These are phyloP conservation scores for Atractosteus spatula DNA, from an alignment of 2,113 vertebrate species.

Conservation along the genomic window DNA sequence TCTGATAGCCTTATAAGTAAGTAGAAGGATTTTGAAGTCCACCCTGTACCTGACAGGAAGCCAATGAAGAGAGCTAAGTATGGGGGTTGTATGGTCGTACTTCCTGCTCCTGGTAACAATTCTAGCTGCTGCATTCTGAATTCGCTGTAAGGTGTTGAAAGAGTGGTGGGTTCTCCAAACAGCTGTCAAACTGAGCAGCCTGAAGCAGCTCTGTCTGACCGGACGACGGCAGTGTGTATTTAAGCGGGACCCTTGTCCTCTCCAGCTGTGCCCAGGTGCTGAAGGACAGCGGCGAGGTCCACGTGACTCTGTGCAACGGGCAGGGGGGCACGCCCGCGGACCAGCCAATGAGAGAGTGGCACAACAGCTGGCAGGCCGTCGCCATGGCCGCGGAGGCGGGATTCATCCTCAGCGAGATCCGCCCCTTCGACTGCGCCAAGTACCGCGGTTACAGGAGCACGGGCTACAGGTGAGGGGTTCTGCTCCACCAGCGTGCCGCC, in stretches of 20 bases:
- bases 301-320: slow-evolving; percentile 84
- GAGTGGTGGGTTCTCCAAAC: no score
- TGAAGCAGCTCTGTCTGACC: no score
- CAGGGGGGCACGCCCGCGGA: slow-evolving; percentile 91
- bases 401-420: slow-evolving; percentile 75
- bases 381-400: slow-evolving; percentile 84
- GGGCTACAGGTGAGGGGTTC: slow-evolving; percentile 82
- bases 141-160: no score
- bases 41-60: no score
- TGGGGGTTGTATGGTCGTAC: no score
- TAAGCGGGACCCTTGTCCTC: background rate
- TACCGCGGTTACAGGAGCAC: slow-evolving; percentile 80
- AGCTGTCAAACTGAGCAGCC: no score
- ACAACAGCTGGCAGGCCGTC: slow-evolving; percentile 95
- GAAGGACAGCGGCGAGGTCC: slow-evolving; percentile 75
- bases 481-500: background rate
- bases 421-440: slow-evolving; percentile 66
- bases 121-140: no score
- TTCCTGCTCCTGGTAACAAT: no score
- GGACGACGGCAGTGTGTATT: no score
- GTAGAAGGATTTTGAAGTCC: no score
- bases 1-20: no score
- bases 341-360: slow-evolving; percentile 82
- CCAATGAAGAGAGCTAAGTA: no score
- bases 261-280: slow-evolving; percentile 78